Conservation (phyloP, 2,113 vertebrate genomes). For the Engystomops pustulosus region DNA sequence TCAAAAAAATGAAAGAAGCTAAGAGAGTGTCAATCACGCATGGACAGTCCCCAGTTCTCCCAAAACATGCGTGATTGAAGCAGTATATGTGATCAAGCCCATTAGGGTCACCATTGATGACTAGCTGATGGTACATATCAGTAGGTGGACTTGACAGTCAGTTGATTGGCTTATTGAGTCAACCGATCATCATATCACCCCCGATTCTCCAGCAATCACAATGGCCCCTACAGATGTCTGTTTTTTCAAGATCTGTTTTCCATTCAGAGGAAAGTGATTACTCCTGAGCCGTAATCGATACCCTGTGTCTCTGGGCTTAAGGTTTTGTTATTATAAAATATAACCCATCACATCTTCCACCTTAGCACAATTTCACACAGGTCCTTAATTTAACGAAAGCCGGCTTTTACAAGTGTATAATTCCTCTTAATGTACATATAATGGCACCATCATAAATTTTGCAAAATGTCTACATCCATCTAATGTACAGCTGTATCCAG, state of each 20-base stretch:
- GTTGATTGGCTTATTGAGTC: too few relatives aligned
- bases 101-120: too few relatives aligned
- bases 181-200: neutral
- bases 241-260: neutral
- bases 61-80: too few relatives aligned
- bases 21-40: too few relatives aligned
- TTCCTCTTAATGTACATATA: conserved; percentile 57
- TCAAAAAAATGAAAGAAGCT: too few relatives aligned
- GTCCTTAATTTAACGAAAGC: conserved; percentile 49
- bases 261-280: conserved; percentile 31
- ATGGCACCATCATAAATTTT: conserved; percentile 56
- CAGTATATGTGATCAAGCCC: too few relatives aligned
- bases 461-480: conserved; percentile 46
- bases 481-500: conserved; percentile 48
- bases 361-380: conserved; percentile 39
- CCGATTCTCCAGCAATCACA: neutral
- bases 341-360: conserved; percentile 31
- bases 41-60: too few relatives aligned
- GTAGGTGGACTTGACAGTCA: too few relatives aligned
- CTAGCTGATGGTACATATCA: too few relatives aligned
- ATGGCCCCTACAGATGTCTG: neutral
- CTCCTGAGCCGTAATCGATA: conserved; percentile 45
- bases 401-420: conserved; percentile 57
- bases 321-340: conserved; percentile 57
- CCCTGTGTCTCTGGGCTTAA: conserved; percentile 30